Evolutionary conservation across 1,140 invertebrate genomes (phyloP), one percentile per base, ranked within the genome.

Genomic region (Luehdorfia chinensis): DNA sequence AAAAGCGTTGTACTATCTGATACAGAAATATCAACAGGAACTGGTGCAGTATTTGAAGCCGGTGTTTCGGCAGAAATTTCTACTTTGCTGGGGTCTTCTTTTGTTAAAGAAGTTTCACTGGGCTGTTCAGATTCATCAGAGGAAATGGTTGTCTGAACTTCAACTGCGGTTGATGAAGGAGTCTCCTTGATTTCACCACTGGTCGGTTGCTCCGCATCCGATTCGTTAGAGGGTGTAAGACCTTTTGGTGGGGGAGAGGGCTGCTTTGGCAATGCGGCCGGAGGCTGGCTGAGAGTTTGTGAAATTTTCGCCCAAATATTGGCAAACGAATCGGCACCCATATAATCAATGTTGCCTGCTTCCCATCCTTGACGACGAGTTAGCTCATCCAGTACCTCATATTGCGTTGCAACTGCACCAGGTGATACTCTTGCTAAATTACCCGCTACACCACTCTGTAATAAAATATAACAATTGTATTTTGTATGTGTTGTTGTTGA

Each of bases 221-320:
- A 28, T 9, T 28, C 25, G 3, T 3, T 21, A 7, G 19, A 3
- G 7, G 19, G 19, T 21, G 19, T 7, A 21, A 7, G 33, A 14
- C 55, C 44, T 27, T 44, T 3, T 18, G 52, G 28, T 14, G 66
- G 53, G 19, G 69, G 47, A 23, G 68, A 47, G 25, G 68, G 53
- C 39, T 84, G 66, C 30, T 76, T 75, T 4, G 59, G 67, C 6
- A 77, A 74, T 14, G 80, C 66, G 5, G 69, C 23, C 12, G 76
- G 59, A 12, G 81, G 55, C 39, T 73, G 65, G 16, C 79, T 86
- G 8, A 95, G 70, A 5, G 94, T 94, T 78, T 94, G 87, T 28
- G 92, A 92, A 45, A 97, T 94, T 81, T 95, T 96, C 55, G 92
- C 93, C 93, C 95, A 95, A 68, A 98, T 98, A 75, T 98, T 98